These are phyloP conservation scores for Ophioninae sp. DNA, from an alignment of 2,888 invertebrate species.

Conservation along the genomic window DNA sequence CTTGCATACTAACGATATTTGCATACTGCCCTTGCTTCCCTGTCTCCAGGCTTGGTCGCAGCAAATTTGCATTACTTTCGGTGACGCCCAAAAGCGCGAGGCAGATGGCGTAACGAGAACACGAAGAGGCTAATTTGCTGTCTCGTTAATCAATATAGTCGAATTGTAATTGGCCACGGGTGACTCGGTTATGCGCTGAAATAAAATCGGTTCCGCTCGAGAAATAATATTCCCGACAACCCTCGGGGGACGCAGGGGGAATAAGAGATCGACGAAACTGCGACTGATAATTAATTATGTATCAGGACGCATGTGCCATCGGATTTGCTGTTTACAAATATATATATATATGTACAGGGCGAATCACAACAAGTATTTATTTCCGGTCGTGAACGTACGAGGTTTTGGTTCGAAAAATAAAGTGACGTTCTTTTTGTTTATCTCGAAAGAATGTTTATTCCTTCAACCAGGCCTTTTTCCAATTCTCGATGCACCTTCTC, in stretches of 20 bases:
- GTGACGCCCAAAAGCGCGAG: not conserved
- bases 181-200: slow-evolving; percentile 25
- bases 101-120: slow-evolving; percentile 24
- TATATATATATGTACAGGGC: no score
- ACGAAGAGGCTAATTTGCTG: slow-evolving; percentile 30
- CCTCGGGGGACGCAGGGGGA: not conserved
- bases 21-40: not conserved
- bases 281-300: slow-evolving; percentile 25
- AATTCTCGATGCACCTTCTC: no score
- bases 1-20: not conserved
- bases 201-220: slow-evolving; percentile 29
- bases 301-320: no score
- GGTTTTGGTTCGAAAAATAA: no score
- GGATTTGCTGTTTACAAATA: no score
- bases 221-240: slow-evolving; percentile 42
- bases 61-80: not conserved
- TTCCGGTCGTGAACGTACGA: no score
- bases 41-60: not conserved
- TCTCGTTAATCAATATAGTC: slow-evolving; percentile 58
- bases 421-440: no score
- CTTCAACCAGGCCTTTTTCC: no score
- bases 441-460: no score
- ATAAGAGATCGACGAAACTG: slow-evolving; percentile 12
- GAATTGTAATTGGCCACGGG: slow-evolving; percentile 48
- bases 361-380: no score